Conservation (phyloP, 2,797 vertebrate species). For the Phoxinus dragarum region DNA sequence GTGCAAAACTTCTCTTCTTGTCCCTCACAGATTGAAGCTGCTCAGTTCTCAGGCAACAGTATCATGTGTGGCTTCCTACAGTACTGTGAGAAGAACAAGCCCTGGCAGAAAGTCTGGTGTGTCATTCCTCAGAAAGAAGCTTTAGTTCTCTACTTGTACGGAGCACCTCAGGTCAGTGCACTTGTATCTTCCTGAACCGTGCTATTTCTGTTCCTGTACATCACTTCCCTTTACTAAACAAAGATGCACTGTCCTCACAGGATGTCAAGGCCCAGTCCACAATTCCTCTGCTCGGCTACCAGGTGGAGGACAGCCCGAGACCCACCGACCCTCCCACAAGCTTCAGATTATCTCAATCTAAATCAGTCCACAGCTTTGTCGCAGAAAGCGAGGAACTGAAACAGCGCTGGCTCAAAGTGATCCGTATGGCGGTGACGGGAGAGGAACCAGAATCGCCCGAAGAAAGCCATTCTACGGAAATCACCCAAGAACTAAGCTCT, state of each 20-base stretch:
- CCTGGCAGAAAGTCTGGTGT: conserved; percentile 97
- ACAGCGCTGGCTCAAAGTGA: conserved; percentile 93
- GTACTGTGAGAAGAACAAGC: conserved; percentile 93
- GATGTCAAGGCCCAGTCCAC: conserved; percentile 95
- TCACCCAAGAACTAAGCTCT: conserved; percentile 65
- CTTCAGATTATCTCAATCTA: conserved; percentile 95
- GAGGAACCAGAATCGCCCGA: conserved; percentile 76
- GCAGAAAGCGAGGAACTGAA: conserved; percentile 93
- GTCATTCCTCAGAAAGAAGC: conserved; percentile 95
- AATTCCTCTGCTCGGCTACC: conserved; percentile 94
- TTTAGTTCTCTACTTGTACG: conserved; percentile 94
- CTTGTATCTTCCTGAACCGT: background rate
- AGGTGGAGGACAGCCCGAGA: conserved; percentile 83
- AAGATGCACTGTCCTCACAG: conserved; percentile 69
- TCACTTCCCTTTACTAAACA: conserved; percentile 8
- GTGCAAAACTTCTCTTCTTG: background rate
- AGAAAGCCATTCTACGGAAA: conserved; percentile 58
- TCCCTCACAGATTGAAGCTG: conserved; percentile 88
- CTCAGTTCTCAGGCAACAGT: conserved; percentile 92
- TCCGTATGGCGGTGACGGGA: conserved; percentile 89
- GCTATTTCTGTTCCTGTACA: background rate
- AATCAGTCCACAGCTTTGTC: conserved; percentile 91
- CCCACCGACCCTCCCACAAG: conserved; percentile 84
- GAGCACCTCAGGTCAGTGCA: conserved; percentile 89
- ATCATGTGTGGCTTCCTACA: conserved; percentile 96